phyloP scores from a whole-genome alignment of 1,140 invertebrate species.

The Drosophila equinoxialis region DNA sequence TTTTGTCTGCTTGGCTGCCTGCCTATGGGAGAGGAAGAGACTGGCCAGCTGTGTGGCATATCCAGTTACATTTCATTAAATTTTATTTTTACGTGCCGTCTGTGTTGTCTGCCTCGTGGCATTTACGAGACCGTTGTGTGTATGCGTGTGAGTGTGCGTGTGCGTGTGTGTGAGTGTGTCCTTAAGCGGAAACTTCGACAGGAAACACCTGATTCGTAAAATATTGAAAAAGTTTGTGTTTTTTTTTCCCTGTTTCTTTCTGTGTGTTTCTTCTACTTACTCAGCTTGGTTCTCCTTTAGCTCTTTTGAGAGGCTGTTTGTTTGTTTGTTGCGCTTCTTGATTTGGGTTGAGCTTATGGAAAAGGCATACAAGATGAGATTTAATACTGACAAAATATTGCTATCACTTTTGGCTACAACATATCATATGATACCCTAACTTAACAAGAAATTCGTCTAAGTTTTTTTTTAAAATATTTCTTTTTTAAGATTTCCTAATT shows the following conservation, averaged over 20 bases:
- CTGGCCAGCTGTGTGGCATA: slow-evolving; percentile 53
- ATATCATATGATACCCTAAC: too few relatives aligned
- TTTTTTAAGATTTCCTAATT: too few relatives aligned
- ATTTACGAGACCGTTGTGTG: slow-evolving; percentile 39
- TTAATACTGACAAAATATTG: too few relatives aligned
- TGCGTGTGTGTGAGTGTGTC: slow-evolving; percentile 51
- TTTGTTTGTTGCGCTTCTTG: slow-evolving; percentile 32
- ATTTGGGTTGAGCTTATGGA: neutral
- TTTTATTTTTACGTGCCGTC: slow-evolving; percentile 77
- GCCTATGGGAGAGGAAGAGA: slow-evolving; percentile 5
- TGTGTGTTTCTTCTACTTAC: slow-evolving; percentile 1
- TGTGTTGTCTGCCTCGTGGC: slow-evolving; percentile 48
- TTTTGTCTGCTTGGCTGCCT: neutral
- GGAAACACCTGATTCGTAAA: slow-evolving; percentile 82
- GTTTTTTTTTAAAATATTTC: too few relatives aligned
- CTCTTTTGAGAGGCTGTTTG: slow-evolving; percentile 27
- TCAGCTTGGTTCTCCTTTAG: slow-evolving; percentile 3
- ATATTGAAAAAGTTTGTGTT: slow-evolving; percentile 76
- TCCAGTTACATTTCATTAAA: slow-evolving; percentile 82
- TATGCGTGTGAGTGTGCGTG: neutral
- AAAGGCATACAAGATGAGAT: too few relatives aligned
- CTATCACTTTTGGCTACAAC: too few relatives aligned
- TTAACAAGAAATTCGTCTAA: too few relatives aligned
- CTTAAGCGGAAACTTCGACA: slow-evolving; percentile 81
- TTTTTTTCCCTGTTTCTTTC: slow-evolving; percentile 17